Conservation (phyloP, 2,888 invertebrate species). For the Syrista parreyssii region DNA sequence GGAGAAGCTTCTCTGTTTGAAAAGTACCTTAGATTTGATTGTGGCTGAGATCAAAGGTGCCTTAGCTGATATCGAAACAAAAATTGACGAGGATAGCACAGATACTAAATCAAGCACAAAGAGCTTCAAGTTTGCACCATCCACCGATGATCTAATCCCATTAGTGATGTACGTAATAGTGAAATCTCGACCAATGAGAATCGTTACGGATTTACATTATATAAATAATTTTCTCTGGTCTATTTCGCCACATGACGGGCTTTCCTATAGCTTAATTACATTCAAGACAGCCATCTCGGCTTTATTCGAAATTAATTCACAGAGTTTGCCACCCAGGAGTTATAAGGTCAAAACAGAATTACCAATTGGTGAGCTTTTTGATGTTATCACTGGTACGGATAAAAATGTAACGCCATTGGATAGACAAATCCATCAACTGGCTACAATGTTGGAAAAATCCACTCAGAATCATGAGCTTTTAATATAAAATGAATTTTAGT, state of each 20-base stretch:
- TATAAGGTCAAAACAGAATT: constrained; percentile 37
- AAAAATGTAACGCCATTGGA: constrained; percentile 34
- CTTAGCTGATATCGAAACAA: constrained; percentile 58
- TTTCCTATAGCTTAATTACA: constrained; percentile 40
- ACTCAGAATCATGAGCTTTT: constrained; percentile 24
- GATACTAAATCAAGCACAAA: constrained; percentile 21
- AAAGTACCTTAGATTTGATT: constrained; percentile 65
- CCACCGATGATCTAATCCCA: constrained; percentile 60
- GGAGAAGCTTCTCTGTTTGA: constrained; percentile 66
- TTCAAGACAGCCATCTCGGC: constrained; percentile 39
- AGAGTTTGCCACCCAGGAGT: constrained; percentile 33
- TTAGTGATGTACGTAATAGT: constrained; percentile 64
- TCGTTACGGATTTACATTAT: constrained; percentile 66
- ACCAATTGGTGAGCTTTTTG: constrained; percentile 35
- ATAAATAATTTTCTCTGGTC: constrained; percentile 62
- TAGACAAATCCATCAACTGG: constrained; percentile 35
- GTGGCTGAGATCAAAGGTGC: constrained; percentile 67
- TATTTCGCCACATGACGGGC: constrained; percentile 38
- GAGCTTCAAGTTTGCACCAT: constrained; percentile 25
- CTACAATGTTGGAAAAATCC: constrained; percentile 39
- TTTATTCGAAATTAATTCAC: constrained; percentile 34
- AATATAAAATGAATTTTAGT: not conserved
- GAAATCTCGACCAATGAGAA: constrained; percentile 63
- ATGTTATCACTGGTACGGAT: constrained; percentile 30
- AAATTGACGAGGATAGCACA: constrained; percentile 26